Base-by-base conservation (phyloP, 2,888 invertebrate species). In the Pantelozetes paolii region DNA sequence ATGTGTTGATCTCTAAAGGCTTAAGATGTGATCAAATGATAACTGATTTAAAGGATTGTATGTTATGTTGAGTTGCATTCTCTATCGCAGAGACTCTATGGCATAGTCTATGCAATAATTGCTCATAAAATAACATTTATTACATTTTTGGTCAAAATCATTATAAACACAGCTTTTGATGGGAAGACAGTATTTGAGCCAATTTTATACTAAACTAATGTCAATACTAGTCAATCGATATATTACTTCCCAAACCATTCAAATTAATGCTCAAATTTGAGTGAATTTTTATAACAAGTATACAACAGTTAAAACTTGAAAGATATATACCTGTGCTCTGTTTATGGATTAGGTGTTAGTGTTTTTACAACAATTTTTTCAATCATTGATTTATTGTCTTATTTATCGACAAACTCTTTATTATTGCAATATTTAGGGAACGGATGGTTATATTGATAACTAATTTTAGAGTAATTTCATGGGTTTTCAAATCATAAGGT, bases 221-320 rank as follows among this genome's bases (percentile, higher is more conserved):
- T 48, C 15, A 57, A 64, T 64, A 20, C 64, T 64, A 64, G 64
- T 64, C 64, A 64, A n/a, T 36, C 32, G 36, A 28, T 30, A 9
- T 64, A 36, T 36, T 36, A 32, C 64, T 64, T 36, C 64, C 64
- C 32, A 57, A 42, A 50, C 15, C 30, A 30, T 59, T 59, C 64
- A 64, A 62, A 64, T 36, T 20, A 64, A 64, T 64, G 64, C 64
- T 64, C 64, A 64, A 64, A 28, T 57, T 64, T 64, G 64, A 64
- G 64, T 64, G 32, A 32, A 36, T 64, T 64, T 64, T 64, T 64
- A 64, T 28, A 50, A n/a, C 50, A 57, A 57, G 26, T 57, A 57
- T 57, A 57, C 57, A 54, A 57, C 57, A 57, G 26, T 57, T 57
- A 57, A 28, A 28, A 57, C n/a, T 57, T 48, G 5, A 48, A 5